Base-by-base conservation (phyloP, 2,888 invertebrate species). In the Creontiades dilutus region DNA sequence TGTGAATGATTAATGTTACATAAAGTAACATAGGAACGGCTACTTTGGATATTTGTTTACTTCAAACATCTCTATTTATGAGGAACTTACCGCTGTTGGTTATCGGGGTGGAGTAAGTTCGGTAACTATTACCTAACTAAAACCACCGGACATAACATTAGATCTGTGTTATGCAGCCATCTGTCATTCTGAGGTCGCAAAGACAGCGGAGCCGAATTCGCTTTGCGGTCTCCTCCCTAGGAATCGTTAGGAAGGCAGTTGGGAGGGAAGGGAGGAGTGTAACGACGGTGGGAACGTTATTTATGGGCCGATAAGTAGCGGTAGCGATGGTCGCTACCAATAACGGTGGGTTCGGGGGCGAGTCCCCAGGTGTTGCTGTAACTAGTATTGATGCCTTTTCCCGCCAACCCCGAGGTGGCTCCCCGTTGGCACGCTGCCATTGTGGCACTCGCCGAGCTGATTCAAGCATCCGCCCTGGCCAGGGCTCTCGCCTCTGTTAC, bases 251-350 rank as follows among this genome's bases (percentile, higher is more conserved):
- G 47, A 78, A 46, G 78, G 16, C n/a, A 46, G n/a, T 46, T 37
- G 16, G 14, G 37, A 16, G 46, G 37, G 37, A 46, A 14, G 78
- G 78, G 19, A 5, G 23, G n/a, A n/a, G 78, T 46, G 46, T 28
- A 46, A 46, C 9, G 11, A n/a, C 19, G 19, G 78, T n/a, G 9
- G 13, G 47, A 46, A 11, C 28, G 86, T 86, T 86, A 86, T 86
- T 86, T 75, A 86, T 75, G 86, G 75, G 48, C 86, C 75, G 86
- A 86, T 86, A 86, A 86, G 86, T 86, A 86, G 82, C 75, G 75
- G 28, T n/a, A 23, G 86, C 68, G 86, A 55, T 52, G 48, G 47
- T n/a, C 27, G 86, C 46, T 47, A n/a, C 23, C 19, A 52, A 52
- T 13, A 52, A 4, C 14, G 47, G 23, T 7, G n/a, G 14, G 2